Conservation (phyloP, 2,888 invertebrate species). For the Drosophila vallismaia region DNA sequence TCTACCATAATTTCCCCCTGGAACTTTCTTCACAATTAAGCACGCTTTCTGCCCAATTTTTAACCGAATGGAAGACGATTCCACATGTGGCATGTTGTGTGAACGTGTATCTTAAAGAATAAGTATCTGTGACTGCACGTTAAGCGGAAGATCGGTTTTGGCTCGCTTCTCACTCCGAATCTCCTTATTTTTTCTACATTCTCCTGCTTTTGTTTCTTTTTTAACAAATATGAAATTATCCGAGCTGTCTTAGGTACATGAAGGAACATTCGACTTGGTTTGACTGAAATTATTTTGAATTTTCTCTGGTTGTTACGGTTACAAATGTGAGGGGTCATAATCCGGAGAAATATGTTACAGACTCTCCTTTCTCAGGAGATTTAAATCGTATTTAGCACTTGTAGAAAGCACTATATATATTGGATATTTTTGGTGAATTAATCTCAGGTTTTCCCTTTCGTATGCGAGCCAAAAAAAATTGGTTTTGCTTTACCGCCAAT, state of each 20-base stretch:
- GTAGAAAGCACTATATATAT: background rate
- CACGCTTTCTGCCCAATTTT: constrained; percentile 79
- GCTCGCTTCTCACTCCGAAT: constrained; percentile 61
- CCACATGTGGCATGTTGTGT: constrained; percentile 64
- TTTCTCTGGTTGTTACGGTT: constrained; percentile 31
- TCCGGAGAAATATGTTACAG: background rate
- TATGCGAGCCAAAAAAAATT: constrained; percentile 18
- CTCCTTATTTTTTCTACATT: constrained; percentile 20
- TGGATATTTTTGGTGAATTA: constrained; percentile 1
- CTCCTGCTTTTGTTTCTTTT: constrained; percentile 38
- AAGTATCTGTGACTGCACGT: constrained; percentile 46
- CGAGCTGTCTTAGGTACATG: constrained; percentile 57
- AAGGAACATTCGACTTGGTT: constrained; percentile 27
- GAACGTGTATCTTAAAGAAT: constrained; percentile 42
- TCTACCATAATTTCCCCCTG: constrained; percentile 32
- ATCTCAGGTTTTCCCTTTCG: constrained; percentile 33
- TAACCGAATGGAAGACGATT: constrained; percentile 68
- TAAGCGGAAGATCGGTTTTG: constrained; percentile 71
- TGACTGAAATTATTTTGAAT: constrained; percentile 39
- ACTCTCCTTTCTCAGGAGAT: background rate
- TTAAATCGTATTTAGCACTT: background rate
- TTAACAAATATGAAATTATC: constrained; percentile 74
- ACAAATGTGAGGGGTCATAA: constrained; percentile 5
- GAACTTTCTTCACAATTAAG: constrained; percentile 72
- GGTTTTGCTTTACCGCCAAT: constrained; percentile 49